Percentiles rank a stretch among this genome's conserved stretches.
Evolutionary conservation across 2,888 invertebrate species (phyloP).

Genomic region (Balanococcus diminutus): DNA sequence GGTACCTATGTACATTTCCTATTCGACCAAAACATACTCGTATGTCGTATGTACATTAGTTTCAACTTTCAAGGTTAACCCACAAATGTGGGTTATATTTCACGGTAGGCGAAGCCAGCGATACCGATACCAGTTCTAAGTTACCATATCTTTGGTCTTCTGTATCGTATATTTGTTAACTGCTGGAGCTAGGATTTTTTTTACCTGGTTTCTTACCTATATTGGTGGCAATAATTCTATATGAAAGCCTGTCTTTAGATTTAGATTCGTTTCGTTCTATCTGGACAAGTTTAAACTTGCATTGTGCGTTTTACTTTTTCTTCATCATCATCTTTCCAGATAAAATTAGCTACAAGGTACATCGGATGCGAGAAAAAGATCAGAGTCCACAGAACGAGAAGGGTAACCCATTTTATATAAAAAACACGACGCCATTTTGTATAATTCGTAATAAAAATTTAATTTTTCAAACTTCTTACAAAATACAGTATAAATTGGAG

Average conservation of each 20-base stretch:
- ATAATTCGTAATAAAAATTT: constrained; percentile 45
- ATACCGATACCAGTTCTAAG: not conserved
- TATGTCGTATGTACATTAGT: not conserved
- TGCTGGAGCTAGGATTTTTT: not conserved
- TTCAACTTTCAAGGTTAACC: not conserved
- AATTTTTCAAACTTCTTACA: constrained; percentile 55
- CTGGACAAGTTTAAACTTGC: not conserved
- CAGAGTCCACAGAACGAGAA: not conserved
- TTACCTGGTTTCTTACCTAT: not conserved
- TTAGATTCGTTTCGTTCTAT: not conserved
- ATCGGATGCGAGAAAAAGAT: no score
- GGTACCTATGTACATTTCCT: not conserved
- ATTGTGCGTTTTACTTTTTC: not conserved
- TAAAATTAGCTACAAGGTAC: not conserved
- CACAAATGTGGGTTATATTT: constrained; percentile 8
- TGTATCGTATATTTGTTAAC: constrained; percentile 20
- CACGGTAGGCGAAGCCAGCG: constrained; percentile 13
- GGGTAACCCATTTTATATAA: no score
- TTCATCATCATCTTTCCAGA: not conserved
- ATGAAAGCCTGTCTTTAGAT: not conserved
- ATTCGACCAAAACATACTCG: not conserved
- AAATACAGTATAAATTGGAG: constrained; percentile 47
- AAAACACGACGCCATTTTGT: no score
- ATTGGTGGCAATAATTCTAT: not conserved
- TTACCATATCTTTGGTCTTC: not conserved